Percentiles rank a stretch among this genome's conserved stretches.
These are phyloP conservation scores for Macrosiphum euphorbiae DNA, from an alignment of 2,888 invertebrate genomes.

Conservation along the genomic window DNA sequence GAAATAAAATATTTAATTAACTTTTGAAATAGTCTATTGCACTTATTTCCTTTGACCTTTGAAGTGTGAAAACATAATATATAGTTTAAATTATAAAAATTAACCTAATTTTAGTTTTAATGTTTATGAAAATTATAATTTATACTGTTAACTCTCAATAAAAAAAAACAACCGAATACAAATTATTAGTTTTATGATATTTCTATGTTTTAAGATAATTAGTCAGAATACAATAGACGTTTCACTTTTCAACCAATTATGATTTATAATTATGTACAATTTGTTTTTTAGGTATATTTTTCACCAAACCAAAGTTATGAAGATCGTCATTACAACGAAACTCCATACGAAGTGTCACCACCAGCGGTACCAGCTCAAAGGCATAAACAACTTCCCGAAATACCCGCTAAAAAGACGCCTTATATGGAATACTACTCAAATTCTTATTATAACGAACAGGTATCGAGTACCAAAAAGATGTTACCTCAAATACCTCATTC, in stretches of 20 bases:
- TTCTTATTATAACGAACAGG: conserved; percentile 64
- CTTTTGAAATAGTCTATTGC: neutral
- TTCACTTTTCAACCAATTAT: neutral
- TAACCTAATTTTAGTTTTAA: neutral
- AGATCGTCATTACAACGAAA: conserved; percentile 68
- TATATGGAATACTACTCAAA: conserved; percentile 54
- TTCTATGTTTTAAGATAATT: neutral
- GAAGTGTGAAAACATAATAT: neutral
- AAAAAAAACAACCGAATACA: no score
- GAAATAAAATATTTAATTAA: neutral
- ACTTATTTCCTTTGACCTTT: neutral
- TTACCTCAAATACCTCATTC: conserved; percentile 73
- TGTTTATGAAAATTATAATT: neutral
- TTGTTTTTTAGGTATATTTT: conserved; percentile 67
- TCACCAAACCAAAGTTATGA: conserved; percentile 69
- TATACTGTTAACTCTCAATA: neutral
- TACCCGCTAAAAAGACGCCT: conserved; percentile 70
- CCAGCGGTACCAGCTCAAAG: conserved; percentile 57
- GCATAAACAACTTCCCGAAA: conserved; percentile 70
- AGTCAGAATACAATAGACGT: neutral
- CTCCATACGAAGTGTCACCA: conserved; percentile 66
- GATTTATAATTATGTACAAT: neutral
- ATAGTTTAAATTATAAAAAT: neutral
- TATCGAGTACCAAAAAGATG: conserved; percentile 70
- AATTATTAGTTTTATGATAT: neutral